Percentiles rank a stretch among this genome's conserved stretches.
Evolutionary conservation across 2,797 vertebrate genomes (phyloP).

Genomic region (Halcyon badia): DNA sequence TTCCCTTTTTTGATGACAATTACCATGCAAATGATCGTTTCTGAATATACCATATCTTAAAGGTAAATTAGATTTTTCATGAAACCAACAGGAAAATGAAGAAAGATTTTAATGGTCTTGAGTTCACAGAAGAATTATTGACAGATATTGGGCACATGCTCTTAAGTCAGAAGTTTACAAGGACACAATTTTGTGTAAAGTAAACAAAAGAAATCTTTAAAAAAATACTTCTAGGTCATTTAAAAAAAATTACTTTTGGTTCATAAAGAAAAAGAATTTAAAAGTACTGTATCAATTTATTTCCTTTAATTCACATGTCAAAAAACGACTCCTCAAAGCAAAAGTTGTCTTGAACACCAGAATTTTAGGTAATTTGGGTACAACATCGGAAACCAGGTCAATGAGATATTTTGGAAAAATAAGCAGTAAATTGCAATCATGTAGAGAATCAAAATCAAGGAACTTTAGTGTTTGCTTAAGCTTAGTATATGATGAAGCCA

Average conservation of each 20-base stretch:
- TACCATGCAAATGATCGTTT: background rate
- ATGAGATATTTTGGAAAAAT: background rate
- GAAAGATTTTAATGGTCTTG: background rate
- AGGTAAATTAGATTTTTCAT: background rate
- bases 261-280: background rate
- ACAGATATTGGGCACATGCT: background rate
- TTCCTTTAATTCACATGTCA: background rate
- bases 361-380: background rate
- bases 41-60: background rate
- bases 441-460: background rate
- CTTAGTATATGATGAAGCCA: background rate
- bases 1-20: background rate
- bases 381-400: background rate
- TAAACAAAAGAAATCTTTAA: background rate
- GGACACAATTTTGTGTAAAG: background rate
- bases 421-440: background rate
- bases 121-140: background rate
- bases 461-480: background rate
- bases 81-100: background rate
- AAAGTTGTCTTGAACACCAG: background rate
- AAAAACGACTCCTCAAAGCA: background rate
- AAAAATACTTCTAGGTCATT: background rate
- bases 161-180: background rate
- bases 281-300: background rate
- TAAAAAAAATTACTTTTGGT: background rate